Percentiles rank a stretch among this genome's conserved stretches.
Evolutionary conservation across 2,797 vertebrate species (phyloP).

Genomic region (Phylloscopus collybita): DNA sequence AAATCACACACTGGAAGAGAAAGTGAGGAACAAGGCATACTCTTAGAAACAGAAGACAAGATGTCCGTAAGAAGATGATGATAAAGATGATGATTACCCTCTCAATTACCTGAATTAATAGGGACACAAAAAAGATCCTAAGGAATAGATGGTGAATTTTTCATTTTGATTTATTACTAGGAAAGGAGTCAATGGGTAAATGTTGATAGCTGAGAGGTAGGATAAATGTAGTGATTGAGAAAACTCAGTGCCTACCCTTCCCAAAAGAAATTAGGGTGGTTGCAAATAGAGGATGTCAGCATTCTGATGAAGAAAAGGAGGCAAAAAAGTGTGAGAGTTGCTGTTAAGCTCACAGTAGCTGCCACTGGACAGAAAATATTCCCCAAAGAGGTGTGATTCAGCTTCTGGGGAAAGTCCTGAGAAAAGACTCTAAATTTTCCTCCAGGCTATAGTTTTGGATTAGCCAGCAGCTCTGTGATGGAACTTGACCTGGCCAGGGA

Average conservation of each 20-base stretch:
- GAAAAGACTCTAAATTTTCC: neutral
- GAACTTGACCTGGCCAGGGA: neutral
- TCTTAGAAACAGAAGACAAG: neutral
- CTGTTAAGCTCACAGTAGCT: neutral
- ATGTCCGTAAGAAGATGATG: neutral
- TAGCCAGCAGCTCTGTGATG: neutral
- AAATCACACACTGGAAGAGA: neutral
- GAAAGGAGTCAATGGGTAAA: neutral
- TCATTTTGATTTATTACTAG: neutral
- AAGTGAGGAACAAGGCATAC: neutral
- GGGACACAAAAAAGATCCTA: neutral
- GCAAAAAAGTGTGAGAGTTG: neutral
- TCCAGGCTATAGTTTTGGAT: neutral
- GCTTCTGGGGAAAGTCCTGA: neutral
- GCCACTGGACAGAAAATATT: neutral
- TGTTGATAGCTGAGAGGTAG: neutral
- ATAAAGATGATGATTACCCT: neutral
- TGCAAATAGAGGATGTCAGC: neutral
- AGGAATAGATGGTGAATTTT: neutral
- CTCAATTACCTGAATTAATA: neutral
- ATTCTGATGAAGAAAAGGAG: neutral
- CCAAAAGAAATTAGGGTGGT: neutral
- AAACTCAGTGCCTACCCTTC: neutral
- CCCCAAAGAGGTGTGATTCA: neutral
- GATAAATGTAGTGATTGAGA: neutral